These are phyloP conservation scores for Drosophila triauraria DNA, from an alignment of 1,140 invertebrate genomes.

Conservation along the genomic window DNA sequence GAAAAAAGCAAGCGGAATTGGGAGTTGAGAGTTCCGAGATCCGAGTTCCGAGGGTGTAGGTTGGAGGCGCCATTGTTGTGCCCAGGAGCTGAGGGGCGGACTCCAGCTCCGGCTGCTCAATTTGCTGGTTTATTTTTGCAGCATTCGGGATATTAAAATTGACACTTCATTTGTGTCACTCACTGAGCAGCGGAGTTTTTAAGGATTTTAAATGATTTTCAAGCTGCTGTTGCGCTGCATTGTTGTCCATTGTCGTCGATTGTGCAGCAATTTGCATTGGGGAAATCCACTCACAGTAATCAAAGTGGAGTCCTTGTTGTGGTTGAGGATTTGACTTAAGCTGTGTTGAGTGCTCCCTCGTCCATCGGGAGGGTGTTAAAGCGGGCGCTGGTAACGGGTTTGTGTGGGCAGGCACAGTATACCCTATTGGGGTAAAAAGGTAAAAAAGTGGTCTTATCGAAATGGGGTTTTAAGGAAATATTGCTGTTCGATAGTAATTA, in stretches of 20 bases:
- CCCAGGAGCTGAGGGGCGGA: slow-evolving; percentile 20
- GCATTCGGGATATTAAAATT: slow-evolving; percentile 65
- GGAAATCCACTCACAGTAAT: slow-evolving; percentile 15
- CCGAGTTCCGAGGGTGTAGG: background rate
- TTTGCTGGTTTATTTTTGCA: slow-evolving; percentile 44
- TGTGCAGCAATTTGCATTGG: slow-evolving; percentile 43
- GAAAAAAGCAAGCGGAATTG: slow-evolving; percentile 1
- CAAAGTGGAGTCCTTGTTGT: slow-evolving; percentile 42
- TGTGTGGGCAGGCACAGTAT: too few relatives aligned
- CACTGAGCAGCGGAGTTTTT: slow-evolving; percentile 22
- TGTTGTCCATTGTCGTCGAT: slow-evolving; percentile 23
- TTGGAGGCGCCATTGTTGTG: slow-evolving; percentile 17
- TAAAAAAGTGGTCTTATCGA: too few relatives aligned
- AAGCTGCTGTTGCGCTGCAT: slow-evolving; percentile 9
- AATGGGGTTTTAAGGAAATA: background rate
- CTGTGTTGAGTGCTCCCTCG: slow-evolving; percentile 9
- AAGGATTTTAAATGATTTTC: slow-evolving; percentile 45
- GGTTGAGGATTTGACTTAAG: slow-evolving; percentile 37
- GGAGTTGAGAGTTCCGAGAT: background rate
- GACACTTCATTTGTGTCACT: slow-evolving; percentile 64
- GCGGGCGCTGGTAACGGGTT: background rate
- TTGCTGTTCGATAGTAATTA: background rate
- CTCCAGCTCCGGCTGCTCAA: slow-evolving; percentile 50
- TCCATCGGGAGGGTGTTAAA: background rate
- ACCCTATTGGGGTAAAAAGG: too few relatives aligned